Evolutionary conservation across 2,113 vertebrate species (phyloP).

Genomic region (Smithornis capensis): DNA sequence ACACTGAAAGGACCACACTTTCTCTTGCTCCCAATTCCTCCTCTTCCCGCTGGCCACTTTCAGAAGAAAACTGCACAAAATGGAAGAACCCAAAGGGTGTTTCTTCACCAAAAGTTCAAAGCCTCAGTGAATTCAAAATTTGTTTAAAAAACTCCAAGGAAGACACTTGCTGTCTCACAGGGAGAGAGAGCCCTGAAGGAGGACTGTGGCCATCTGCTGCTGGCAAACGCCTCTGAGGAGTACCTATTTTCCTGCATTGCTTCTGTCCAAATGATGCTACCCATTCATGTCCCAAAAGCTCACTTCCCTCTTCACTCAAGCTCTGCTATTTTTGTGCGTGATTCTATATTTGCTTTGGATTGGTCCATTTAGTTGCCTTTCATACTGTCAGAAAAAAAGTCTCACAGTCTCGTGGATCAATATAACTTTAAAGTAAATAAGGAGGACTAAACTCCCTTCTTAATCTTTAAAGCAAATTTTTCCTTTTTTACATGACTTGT

Average conservation of each 20-base stretch:
- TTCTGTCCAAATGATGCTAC: neutral
- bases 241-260: fast-evolving
- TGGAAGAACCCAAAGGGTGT: neutral
- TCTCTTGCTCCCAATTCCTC: neutral
- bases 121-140: neutral
- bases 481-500: neutral
- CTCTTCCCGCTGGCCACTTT: neutral
- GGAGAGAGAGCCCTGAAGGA: neutral
- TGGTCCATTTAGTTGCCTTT: neutral
- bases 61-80: neutral
- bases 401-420: neutral
- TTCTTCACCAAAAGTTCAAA: neutral
- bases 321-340: neutral
- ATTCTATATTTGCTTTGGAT: neutral
- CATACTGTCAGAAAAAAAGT: neutral
- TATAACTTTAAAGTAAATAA: neutral
- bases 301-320: neutral
- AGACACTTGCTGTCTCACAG: neutral
- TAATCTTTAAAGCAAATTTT: neutral
- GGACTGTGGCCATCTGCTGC: fast-evolving
- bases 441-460: neutral
- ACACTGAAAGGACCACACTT: neutral
- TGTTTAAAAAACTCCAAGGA: neutral
- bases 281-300: neutral
- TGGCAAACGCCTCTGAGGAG: neutral